Percentiles rank a stretch among this genome's conserved stretches.
Conservation (phyloP, 2,888 invertebrate species). For the Plagodis pulveraria region DNA sequence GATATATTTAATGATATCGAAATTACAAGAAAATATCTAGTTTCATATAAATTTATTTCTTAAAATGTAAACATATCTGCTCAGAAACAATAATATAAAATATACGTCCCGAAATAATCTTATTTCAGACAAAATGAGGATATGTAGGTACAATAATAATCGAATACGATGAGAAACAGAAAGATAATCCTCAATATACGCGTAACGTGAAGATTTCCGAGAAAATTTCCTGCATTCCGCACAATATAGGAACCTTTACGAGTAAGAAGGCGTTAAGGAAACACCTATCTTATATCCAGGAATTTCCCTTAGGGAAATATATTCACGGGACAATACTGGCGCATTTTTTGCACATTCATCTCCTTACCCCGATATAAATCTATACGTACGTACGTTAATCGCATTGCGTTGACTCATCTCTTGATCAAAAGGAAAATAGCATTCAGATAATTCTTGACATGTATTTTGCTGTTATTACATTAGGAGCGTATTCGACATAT, state of each 20-base stretch:
- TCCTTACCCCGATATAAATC: slow-evolving; percentile 18
- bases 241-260: slow-evolving; percentile 34
- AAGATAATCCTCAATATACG: slow-evolving; percentile 47
- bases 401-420: slow-evolving; percentile 29
- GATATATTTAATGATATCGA: no score
- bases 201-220: slow-evolving; percentile 59
- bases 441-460: slow-evolving; percentile 13
- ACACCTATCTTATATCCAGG: slow-evolving; percentile 53
- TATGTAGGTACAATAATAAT: slow-evolving; percentile 41
- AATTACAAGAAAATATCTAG: no score
- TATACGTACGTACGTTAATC: slow-evolving; percentile 32
- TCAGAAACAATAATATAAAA: slow-evolving; percentile 1
- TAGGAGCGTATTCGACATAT: slow-evolving; percentile 24
- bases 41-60: no score
- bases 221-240: slow-evolving; percentile 60
- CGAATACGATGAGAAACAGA: slow-evolving; percentile 38
- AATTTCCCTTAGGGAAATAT: slow-evolving; percentile 51
- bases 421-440: slow-evolving; percentile 30
- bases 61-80: neutral
- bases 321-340: slow-evolving; percentile 28
- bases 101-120: slow-evolving; percentile 11
- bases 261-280: slow-evolving; percentile 46
- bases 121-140: slow-evolving; percentile 23
- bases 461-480: slow-evolving; percentile 16
- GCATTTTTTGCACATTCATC: slow-evolving; percentile 32